Conservation (phyloP, 2,113 vertebrate genomes). For the Cyprinus carpio region DNA sequence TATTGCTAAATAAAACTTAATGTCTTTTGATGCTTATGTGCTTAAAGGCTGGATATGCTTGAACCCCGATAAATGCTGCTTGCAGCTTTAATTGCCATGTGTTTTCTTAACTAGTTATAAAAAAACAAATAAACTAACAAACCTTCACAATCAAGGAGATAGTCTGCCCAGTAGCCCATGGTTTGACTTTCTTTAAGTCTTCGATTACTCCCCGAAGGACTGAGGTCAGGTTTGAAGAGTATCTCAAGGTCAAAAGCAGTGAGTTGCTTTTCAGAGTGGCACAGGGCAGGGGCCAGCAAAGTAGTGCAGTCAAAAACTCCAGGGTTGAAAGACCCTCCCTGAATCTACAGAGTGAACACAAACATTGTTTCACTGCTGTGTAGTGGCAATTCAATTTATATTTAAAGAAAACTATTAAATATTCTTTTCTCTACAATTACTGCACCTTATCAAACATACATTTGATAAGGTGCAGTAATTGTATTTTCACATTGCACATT, state of each 20-base stretch:
- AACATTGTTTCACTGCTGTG: slow-evolving; percentile 24
- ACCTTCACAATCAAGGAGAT: slow-evolving; percentile 58
- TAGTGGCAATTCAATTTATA: no score
- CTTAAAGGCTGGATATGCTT: no score
- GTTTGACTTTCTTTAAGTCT: slow-evolving; percentile 45
- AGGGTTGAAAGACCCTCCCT: no score
- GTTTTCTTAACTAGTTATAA: slow-evolving; percentile 3
- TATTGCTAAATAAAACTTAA: not conserved
- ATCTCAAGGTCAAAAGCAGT: no score
- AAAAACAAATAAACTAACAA: slow-evolving; percentile 38
- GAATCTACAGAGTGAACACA: slow-evolving; percentile 30
- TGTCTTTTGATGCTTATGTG: not conserved
- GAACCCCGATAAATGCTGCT: no score
- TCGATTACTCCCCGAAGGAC: slow-evolving; percentile 35
- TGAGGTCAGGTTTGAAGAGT: no score
- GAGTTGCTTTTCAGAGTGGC: no score
- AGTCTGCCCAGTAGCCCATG: slow-evolving; percentile 53
- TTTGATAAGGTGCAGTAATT: not conserved
- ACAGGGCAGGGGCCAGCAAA: no score
- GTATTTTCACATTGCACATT: not conserved
- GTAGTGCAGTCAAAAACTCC: no score
- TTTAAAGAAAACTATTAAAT: slow-evolving; percentile 3
- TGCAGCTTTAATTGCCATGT: no score
- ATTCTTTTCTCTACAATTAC: slow-evolving; percentile 20
- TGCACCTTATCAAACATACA: not conserved